Evolutionary conservation across 2,888 invertebrate species (phyloP).

Genomic region (Listrodromus nycthemerus): DNA sequence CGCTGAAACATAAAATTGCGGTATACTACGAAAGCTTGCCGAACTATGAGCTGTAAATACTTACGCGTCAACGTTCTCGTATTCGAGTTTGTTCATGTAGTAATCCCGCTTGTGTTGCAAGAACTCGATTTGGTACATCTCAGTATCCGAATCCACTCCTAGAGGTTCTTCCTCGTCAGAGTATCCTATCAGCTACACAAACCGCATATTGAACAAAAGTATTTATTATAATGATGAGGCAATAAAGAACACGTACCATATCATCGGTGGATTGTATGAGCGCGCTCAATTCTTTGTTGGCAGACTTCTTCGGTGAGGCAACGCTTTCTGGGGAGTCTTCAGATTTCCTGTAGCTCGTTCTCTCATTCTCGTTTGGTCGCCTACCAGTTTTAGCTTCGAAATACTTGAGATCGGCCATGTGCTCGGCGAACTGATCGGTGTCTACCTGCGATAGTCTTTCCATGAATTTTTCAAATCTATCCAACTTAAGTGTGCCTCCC

Average conservation of each 20-base stretch:
- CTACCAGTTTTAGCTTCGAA: constrained; percentile 92
- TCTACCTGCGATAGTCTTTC: constrained; percentile 90
- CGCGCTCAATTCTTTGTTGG: constrained; percentile 86
- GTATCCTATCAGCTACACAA: constrained; percentile 62
- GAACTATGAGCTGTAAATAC: constrained; percentile 15
- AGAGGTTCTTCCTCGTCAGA: constrained; percentile 74
- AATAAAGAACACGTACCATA: constrained; percentile 84
- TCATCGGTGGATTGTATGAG: constrained; percentile 88
- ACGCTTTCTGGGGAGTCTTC: constrained; percentile 71
- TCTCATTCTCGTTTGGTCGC: constrained; percentile 84
- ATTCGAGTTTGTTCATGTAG: constrained; percentile 95
- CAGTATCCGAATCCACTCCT: constrained; percentile 78
- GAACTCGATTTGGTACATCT: constrained; percentile 90
- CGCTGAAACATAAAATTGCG: constrained; percentile 85
- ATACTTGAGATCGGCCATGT: constrained; percentile 93
- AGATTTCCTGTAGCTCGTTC: constrained; percentile 84
- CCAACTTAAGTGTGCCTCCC: constrained; percentile 92
- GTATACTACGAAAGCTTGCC: constrained; percentile 14
- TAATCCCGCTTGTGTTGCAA: constrained; percentile 94
- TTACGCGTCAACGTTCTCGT: constrained; percentile 88
- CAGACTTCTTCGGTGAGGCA: constrained; percentile 70
- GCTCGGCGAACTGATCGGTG: constrained; percentile 90
- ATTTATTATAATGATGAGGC: constrained; percentile 43
- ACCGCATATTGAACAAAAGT: not conserved
- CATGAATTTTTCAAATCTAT: constrained; percentile 94